phyloP scores from a whole-genome alignment of 2,113 vertebrate genomes.

The Emberiza fucata region DNA sequence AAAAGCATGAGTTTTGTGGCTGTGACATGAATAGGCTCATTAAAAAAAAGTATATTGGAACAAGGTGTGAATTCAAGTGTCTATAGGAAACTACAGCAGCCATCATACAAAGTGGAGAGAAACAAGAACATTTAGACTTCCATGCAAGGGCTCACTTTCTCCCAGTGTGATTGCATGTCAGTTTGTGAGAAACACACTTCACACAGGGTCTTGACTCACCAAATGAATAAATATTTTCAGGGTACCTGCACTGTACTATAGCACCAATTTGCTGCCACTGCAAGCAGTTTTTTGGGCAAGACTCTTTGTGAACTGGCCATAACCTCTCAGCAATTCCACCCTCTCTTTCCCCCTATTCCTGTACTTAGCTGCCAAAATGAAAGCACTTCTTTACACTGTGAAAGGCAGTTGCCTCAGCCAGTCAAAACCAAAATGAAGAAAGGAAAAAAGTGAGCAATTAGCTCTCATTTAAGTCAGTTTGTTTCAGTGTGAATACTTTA shows the following conservation, averaged over 20 bases:
- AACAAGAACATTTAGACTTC: background rate
- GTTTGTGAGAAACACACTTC: background rate
- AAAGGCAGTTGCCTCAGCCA: background rate
- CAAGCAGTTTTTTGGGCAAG: background rate
- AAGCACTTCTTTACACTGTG: background rate
- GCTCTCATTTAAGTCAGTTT: background rate
- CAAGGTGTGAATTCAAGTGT: background rate
- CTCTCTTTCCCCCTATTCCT: background rate
- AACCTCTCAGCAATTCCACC: background rate
- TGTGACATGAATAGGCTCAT: background rate
- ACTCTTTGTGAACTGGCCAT: background rate
- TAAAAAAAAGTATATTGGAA: background rate
- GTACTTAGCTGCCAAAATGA: background rate
- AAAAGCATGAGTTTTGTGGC: background rate
- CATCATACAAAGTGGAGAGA: background rate
- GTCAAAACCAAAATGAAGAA: background rate
- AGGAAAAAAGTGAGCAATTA: background rate
- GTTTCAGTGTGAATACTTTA: background rate
- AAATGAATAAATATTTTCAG: background rate
- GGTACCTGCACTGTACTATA: background rate
- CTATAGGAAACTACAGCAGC: background rate
- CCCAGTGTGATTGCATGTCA: fast-evolving
- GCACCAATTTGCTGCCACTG: background rate
- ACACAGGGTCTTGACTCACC: background rate
- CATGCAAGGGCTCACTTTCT: background rate